Base-by-base conservation (phyloP, 1,140 invertebrate genomes). In the Diuraphis noxia region DNA sequence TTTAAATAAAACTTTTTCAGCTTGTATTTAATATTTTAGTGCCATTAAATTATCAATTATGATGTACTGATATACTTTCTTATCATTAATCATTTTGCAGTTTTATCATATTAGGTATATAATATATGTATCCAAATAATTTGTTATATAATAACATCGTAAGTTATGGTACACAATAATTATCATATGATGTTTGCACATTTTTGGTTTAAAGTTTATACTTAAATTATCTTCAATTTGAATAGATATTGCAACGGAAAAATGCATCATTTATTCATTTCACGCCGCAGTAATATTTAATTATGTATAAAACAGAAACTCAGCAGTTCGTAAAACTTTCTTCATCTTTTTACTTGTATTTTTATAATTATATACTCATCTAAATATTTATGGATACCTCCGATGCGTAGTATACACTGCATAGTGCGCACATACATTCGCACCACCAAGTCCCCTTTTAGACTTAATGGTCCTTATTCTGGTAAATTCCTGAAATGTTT, bases 341-440 rank as follows among this genome's bases (percentile, higher is more conserved):
- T 72, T 72, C 56, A 17, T 72, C n/a, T n/a, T 72, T n/a, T n/a
- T 72, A 72, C 13, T 72, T 72, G 56, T n/a, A 72, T n/a, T 72
- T n/a, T 72, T 72, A 72, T 72, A 72, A 72, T 72, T 72, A n/a
- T 72, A 72, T n/a, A 72, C 56, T n/a, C 56, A 72, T 72, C 13
- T 72, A 72, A 72, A 72, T 72, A 72, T 72, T 72, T 72, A 72
- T 72, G 56, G 56, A 30, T 72, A 72, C 4, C 56, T 63, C 5
- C 4, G n/a, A 17, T 63, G 10, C 34, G 56, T n/a, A n/a, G n/a
- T n/a, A n/a, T n/a, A n/a, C n/a, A n/a, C n/a, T n/a, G n/a, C 13
- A 13, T 6, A 72, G 30, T n/a, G 10, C n/a, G 30, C 17, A 72
- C 56, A 72, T 72, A 72, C 10, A 72, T 72, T 17, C n/a, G 13